Evolutionary conservation across 35 echinoderm and acorn worm species (phyloP).

Genomic region (Heliocidaris tuberculata): DNA sequence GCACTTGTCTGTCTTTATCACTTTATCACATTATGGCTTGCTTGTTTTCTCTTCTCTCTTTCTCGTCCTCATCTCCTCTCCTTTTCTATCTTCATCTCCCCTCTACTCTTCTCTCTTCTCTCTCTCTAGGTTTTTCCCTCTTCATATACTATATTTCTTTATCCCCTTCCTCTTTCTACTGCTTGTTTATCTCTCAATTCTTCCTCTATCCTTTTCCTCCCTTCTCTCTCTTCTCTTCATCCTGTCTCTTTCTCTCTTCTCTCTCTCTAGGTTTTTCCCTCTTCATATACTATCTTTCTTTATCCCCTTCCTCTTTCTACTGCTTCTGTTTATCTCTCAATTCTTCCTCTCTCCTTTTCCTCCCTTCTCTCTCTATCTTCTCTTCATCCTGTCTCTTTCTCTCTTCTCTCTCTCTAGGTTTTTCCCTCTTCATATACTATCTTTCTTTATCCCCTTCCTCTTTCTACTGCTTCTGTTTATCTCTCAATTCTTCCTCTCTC

Average conservation of each 20-base stretch:
- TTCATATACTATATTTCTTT: neutral
- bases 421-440: neutral
- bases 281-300: no score
- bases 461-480: neutral
- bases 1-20: no score
- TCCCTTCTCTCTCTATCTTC: constrained; percentile 18
- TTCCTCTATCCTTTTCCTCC: neutral
- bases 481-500: neutral
- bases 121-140: constrained; percentile 34
- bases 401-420: constrained; percentile 45
- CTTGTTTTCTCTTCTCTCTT: neutral
- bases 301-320: no score
- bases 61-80: neutral
- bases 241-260: constrained; percentile 21
- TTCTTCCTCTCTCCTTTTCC: neutral
- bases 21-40: no score
- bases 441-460: neutral
- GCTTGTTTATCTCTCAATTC: neutral
- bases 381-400: neutral
- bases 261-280: no score
- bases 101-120: neutral
- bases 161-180: neutral
- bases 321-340: no score
- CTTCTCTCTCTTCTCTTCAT: neutral
- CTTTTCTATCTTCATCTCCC: constrained; percentile 8